Evolutionary conservation across 2,113 vertebrate species (phyloP).

Genomic region (Corythornis cristatus): DNA sequence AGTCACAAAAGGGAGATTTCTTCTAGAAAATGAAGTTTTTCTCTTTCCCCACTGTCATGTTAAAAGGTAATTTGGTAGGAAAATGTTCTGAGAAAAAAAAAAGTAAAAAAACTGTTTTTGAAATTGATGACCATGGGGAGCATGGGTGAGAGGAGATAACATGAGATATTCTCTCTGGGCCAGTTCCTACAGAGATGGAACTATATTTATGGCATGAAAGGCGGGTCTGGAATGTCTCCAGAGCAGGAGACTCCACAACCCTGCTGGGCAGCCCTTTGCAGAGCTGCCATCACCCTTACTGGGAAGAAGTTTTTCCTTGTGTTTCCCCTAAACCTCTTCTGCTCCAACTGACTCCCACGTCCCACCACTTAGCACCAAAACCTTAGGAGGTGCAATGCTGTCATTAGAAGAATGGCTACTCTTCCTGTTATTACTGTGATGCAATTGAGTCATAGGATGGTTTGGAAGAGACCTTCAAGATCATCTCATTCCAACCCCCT

Average conservation of each 20-base stretch:
- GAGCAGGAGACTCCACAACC: too few species aligned
- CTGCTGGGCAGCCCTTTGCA: too few species aligned
- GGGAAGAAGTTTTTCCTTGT: too few species aligned
- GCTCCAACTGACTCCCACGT: too few species aligned
- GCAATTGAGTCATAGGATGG: neutral
- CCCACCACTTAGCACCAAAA: accelerated
- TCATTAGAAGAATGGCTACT: neutral
- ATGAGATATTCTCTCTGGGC: accelerated
- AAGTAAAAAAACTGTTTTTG: neutral
- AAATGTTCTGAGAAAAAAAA: neutral
- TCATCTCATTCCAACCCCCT: neutral
- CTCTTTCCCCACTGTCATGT: neutral
- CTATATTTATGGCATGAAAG: neutral
- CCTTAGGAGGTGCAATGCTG: neutral
- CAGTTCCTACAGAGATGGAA: neutral
- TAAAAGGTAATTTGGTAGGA: too few species aligned
- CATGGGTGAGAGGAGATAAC: neutral
- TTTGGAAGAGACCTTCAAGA: neutral
- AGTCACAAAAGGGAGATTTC: neutral
- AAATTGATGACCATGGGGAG: neutral
- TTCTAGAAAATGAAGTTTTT: neutral
- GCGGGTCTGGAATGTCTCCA: too few species aligned
- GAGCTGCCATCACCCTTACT: too few species aligned
- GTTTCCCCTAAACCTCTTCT: too few species aligned
- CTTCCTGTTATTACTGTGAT: too few species aligned